phyloP scores from a whole-genome alignment of 1,140 invertebrate genomes.

The Andrena cerasifolii region DNA sequence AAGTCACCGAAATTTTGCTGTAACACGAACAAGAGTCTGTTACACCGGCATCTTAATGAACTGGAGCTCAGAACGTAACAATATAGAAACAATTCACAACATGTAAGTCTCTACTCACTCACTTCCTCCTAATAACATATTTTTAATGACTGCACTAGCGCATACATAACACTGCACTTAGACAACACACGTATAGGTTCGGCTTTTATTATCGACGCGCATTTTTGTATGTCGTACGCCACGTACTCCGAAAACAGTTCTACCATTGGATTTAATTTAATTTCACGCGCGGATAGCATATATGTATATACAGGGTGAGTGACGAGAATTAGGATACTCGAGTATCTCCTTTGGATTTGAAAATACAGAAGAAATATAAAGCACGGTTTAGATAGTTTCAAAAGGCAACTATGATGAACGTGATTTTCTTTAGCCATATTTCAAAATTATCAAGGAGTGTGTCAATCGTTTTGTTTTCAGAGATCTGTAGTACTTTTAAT shows the following conservation, averaged over 20 bases:
- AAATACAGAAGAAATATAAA: too few species aligned
- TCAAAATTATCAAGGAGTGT: too few species aligned
- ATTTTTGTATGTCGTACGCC: slow-evolving; percentile 5
- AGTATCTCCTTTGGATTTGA: too few species aligned
- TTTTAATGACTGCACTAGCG: slow-evolving; percentile 60
- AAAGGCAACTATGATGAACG: too few species aligned
- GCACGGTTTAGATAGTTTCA: too few species aligned
- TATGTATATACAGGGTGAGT: too few species aligned
- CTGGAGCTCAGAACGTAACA: slow-evolving; percentile 82
- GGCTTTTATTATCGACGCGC: slow-evolving; percentile 22
- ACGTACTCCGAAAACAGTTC: slow-evolving; percentile 32
- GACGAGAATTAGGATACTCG: too few species aligned
- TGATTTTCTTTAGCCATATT: too few species aligned
- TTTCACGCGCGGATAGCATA: too few species aligned
- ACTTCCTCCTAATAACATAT: slow-evolving; percentile 71
- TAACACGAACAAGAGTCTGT: slow-evolving; percentile 83
- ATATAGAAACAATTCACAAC: slow-evolving; percentile 80
- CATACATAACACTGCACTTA: slow-evolving; percentile 45
- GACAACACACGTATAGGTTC: slow-evolving; percentile 39
- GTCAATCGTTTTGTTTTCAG: too few species aligned
- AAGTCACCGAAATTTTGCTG: slow-evolving; percentile 82
- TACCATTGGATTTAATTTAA: not conserved
- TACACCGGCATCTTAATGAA: slow-evolving; percentile 82
- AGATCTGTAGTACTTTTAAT: too few species aligned
- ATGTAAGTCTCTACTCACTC: slow-evolving; percentile 80